phyloP scores from a whole-genome alignment of 2,888 invertebrate species.

The Andricus quercusramuli region DNA sequence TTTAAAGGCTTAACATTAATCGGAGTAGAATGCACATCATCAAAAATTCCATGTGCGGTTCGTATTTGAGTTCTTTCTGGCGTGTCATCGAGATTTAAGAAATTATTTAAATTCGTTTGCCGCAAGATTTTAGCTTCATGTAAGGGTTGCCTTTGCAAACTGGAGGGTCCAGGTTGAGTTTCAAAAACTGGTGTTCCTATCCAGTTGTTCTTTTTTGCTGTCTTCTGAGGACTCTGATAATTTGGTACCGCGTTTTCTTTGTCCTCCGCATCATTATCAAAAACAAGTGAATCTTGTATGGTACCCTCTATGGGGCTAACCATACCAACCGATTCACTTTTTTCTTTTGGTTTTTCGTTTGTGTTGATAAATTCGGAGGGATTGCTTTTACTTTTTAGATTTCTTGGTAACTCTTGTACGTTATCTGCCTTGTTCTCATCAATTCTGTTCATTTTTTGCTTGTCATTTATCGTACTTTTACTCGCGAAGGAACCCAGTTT shows the following conservation, averaged over 20 bases:
- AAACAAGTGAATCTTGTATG: background rate
- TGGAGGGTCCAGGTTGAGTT: background rate
- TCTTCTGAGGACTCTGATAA: background rate
- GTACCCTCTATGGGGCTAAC: background rate
- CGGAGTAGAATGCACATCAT: conserved; percentile 61
- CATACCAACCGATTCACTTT: background rate
- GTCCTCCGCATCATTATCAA: background rate
- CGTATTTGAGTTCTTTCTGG: conserved; percentile 64
- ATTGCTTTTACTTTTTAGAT: background rate
- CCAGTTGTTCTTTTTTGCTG: background rate
- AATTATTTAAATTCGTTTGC: conserved; percentile 70
- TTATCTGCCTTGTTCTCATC: background rate
- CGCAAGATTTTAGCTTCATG: conserved; percentile 53
- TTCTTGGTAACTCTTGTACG: background rate
- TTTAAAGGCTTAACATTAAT: conserved; percentile 51
- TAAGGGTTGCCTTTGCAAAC: conserved; percentile 5
- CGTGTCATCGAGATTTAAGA: conserved; percentile 66
- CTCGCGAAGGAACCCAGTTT: background rate
- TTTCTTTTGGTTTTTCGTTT: background rate
- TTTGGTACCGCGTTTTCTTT: conserved; percentile 17
- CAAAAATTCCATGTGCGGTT: conserved; percentile 68
- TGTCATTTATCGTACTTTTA: background rate
- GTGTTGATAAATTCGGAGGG: background rate
- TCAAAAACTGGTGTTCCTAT: background rate
- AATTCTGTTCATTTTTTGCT: background rate